These are phyloP conservation scores for Sitodiplosis mosellana DNA, from an alignment of 1,140 invertebrate genomes.

Conservation along the genomic window DNA sequence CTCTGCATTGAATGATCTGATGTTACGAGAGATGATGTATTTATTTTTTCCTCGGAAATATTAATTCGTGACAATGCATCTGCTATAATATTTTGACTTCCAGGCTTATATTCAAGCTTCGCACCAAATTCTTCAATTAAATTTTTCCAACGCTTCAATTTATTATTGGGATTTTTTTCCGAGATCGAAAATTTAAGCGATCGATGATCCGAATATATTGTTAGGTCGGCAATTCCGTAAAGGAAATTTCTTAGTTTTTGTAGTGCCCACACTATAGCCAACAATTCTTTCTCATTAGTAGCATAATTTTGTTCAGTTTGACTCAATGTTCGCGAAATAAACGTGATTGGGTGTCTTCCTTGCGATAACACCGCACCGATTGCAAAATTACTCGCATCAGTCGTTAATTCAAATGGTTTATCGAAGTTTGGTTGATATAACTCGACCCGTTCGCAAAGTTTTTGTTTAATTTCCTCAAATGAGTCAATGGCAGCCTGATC, in stretches of 20 bases:
- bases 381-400: conserved; percentile 14
- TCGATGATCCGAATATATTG: background rate
- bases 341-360: conserved; percentile 7
- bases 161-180: background rate
- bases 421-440: conserved; percentile 20
- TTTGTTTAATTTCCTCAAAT: conserved; percentile 22
- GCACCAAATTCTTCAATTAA: background rate
- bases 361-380: conserved; percentile 20
- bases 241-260: background rate
- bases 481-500: conserved; percentile 9
- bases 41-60: too few species aligned
- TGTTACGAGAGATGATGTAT: background rate
- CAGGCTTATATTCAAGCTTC: background rate
- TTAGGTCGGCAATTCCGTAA: background rate
- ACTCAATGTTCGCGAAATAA: conserved; percentile 16
- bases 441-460: conserved; percentile 21
- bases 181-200: background rate
- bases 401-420: conserved; percentile 17
- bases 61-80: too few species aligned
- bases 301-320: conserved; percentile 3
- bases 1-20: background rate
- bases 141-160: background rate
- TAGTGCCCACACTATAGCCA: background rate
- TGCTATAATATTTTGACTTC: too few species aligned
- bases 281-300: background rate